These are phyloP conservation scores for Dromococcyx pavoninus DNA, from an alignment of 2,797 vertebrate species.

Conservation along the genomic window DNA sequence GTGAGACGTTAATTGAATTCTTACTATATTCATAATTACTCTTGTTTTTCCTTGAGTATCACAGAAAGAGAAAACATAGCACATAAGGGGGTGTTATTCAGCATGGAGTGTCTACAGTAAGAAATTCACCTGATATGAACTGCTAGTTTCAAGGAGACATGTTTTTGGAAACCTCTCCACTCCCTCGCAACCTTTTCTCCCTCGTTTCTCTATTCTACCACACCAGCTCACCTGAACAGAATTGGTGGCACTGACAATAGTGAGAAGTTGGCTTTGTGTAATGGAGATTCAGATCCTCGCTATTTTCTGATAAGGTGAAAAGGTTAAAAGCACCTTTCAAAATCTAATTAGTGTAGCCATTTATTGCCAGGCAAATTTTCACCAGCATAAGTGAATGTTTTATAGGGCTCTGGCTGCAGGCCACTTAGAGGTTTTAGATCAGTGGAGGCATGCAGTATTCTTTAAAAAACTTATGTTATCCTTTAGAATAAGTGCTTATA, in stretches of 20 bases:
- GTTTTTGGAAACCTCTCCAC: background rate
- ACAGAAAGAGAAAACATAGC: background rate
- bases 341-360: background rate
- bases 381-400: background rate
- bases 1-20: background rate
- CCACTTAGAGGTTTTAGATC: background rate
- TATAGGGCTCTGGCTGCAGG: background rate
- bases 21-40: background rate
- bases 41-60: background rate
- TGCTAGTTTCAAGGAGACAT: background rate
- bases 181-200: background rate
- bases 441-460: background rate
- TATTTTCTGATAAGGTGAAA: background rate
- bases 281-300: background rate
- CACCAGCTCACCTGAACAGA: background rate
- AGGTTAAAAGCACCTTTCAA: conserved; percentile 14
- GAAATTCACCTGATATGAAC: background rate
- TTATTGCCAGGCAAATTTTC: conserved; percentile 9
- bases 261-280: background rate
- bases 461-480: background rate
- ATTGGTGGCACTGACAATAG: background rate
- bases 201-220: background rate
- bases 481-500: background rate
- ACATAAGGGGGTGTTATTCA: background rate
- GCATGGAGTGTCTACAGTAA: background rate